These are phyloP conservation scores for Eubasilissa regina DNA, from an alignment of 1,140 invertebrate genomes.

Conservation along the genomic window DNA sequence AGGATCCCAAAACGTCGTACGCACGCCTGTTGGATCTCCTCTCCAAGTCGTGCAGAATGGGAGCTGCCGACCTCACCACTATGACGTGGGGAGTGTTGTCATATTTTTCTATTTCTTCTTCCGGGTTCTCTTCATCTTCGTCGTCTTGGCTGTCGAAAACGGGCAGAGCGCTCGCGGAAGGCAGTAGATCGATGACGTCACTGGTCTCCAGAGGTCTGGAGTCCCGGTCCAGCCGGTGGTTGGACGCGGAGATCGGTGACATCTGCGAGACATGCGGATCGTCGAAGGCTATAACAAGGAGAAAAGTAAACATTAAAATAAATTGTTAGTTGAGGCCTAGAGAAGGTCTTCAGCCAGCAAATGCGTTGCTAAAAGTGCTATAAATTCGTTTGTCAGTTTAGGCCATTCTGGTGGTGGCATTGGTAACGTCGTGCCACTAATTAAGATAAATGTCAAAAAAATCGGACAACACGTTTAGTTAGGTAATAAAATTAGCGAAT, in stretches of 20 bases:
- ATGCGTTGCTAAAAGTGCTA: no score
- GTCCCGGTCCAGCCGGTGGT: slow-evolving; percentile 56
- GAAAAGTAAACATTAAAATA: not conserved
- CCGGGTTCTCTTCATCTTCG: slow-evolving; percentile 62
- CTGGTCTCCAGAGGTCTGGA: slow-evolving; percentile 62
- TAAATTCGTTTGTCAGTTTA: no score
- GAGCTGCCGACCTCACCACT: slow-evolving; percentile 67
- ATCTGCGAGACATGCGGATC: slow-evolving; percentile 71
- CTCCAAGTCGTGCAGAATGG: slow-evolving; percentile 60
- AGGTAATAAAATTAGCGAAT: no score
- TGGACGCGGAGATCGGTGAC: slow-evolving; percentile 71
- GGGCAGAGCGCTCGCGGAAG: slow-evolving; percentile 68
- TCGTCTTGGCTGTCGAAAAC: slow-evolving; percentile 63
- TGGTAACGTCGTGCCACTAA: not conserved
- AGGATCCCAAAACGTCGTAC: slow-evolving; percentile 61
- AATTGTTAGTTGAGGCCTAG: not conserved
- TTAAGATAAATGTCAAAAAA: not conserved
- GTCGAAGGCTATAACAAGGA: slow-evolving; percentile 67
- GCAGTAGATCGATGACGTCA: slow-evolving; percentile 65
- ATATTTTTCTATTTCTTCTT: slow-evolving; percentile 56
- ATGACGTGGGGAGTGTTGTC: slow-evolving; percentile 60
- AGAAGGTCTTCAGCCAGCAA: not conserved
- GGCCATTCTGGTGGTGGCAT: not conserved
- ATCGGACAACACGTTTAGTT: no score
- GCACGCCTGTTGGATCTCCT: slow-evolving; percentile 53